Percentiles rank a stretch among this genome's conserved stretches.
Evolutionary conservation across 2,888 invertebrate species (phyloP).

Genomic region (Synergus japonicus): DNA sequence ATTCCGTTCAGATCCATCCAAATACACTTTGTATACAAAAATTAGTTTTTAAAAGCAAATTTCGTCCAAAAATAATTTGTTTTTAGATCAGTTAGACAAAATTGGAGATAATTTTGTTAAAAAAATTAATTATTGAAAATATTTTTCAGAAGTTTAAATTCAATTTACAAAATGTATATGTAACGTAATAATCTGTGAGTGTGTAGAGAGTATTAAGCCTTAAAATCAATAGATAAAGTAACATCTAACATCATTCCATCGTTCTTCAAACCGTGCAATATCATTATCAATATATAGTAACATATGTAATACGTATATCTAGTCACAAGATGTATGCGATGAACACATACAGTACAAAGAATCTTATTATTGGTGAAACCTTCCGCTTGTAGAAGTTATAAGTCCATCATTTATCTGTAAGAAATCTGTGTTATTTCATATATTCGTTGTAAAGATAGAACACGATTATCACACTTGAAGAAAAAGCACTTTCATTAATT

Average conservation of each 20-base stretch:
- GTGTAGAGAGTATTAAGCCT: slow-evolving; percentile 21
- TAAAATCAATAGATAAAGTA: slow-evolving; percentile 11
- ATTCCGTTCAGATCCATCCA: not conserved
- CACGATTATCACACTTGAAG: slow-evolving; percentile 41
- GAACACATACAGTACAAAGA: slow-evolving; percentile 28
- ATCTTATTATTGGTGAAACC: slow-evolving; percentile 1
- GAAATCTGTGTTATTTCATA: not conserved
- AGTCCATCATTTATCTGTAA: slow-evolving; percentile 34
- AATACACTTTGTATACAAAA: not conserved
- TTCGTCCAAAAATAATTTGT: not conserved
- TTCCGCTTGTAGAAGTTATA: slow-evolving; percentile 42
- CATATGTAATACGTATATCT: not conserved
- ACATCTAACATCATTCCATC: slow-evolving; percentile 10
- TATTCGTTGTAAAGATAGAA: slow-evolving; percentile 22
- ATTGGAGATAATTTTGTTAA: not conserved
- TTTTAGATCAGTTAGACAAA: not conserved
- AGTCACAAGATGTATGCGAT: slow-evolving; percentile 25
- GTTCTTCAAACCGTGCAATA: slow-evolving; percentile 8
- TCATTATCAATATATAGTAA: slow-evolving; percentile 39
- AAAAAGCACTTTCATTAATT: slow-evolving; percentile 46
- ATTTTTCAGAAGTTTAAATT: not conserved
- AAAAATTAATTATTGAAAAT: not conserved
- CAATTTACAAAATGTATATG: not conserved
- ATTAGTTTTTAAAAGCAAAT: not conserved
- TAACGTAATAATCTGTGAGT: slow-evolving; percentile 23